A percentile compares a stretch with the other conserved stretches of the same genome.
Conservation (phyloP, 2,888 invertebrate species). For the Trachelus iudaicus region DNA sequence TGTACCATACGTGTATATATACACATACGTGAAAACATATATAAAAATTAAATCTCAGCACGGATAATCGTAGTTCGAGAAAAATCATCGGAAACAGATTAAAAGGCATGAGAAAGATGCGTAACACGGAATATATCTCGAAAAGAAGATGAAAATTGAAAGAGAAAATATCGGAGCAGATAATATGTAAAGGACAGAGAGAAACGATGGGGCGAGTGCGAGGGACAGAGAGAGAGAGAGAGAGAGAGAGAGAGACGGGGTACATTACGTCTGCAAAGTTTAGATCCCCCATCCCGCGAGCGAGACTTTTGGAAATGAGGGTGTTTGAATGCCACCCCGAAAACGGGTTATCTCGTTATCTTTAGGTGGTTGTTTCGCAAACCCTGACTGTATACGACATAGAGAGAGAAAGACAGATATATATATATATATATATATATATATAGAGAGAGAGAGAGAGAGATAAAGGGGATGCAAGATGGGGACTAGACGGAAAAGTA, state of each 20-base stretch:
- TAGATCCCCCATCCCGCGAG: not conserved
- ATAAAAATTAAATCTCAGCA: too few relatives aligned
- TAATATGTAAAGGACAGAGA: too few relatives aligned
- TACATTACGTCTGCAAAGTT: constrained; percentile 17
- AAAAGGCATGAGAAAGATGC: too few relatives aligned
- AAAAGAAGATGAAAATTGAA: too few relatives aligned
- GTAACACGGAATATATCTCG: too few relatives aligned
- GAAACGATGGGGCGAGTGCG: too few relatives aligned
- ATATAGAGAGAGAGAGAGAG: not conserved
- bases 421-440: too few relatives aligned
- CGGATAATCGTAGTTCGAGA: too few relatives aligned
- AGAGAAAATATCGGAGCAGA: too few relatives aligned
- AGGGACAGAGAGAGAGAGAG: not conserved
- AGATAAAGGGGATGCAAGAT: not conserved
- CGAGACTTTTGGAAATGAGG: constrained; percentile 51
- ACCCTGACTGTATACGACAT: constrained; percentile 22
- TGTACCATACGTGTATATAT: too few relatives aligned
- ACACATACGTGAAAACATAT: too few relatives aligned
- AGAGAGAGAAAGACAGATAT: constrained; percentile 4
- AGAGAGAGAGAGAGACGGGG: not conserved
- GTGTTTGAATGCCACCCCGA: constrained; percentile 51
- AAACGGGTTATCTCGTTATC: constrained; percentile 56
- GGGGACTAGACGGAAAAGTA: constrained; percentile 31
- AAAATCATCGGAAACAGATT: too few relatives aligned
- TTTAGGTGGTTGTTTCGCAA: constrained; percentile 42